Base-by-base conservation (phyloP, 1,140 invertebrate genomes). In the Tetramorium alpestre region DNA sequence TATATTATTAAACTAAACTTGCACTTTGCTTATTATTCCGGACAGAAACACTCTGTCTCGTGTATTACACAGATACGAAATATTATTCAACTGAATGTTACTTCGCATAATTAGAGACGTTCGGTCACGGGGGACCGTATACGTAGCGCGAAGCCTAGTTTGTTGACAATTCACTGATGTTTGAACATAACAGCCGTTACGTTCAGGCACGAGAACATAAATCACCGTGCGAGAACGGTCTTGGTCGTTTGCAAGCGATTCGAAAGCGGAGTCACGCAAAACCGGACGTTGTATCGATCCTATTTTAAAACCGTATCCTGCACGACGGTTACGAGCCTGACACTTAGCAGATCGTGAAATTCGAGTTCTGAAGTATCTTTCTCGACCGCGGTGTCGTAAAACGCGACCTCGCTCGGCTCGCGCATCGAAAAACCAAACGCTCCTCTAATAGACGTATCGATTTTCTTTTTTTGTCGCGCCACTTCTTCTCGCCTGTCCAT, bases 381-480 rank as follows among this genome's bases (percentile, higher is more conserved):
- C 60, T 65, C 47, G 25, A 11, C 54, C 58, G 56, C 54, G 70
- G 0, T 51, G 18, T 62, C 72, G 58, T 77, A 65, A 65, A 65
- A 8, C 33, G 47, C 44, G 16, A 54, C 41, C 41, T 69, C 65
- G 51, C 47, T 41, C 41, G 44, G 18, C 49, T 65, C 22, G 73
- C 16, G 60, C 82, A 67, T 65, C 60, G 62, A 78, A 64, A 77
- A 84, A 41, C 72, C 58, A 56, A 25, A 51, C 82, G 58, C 58
- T 51, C 81, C 67, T 54, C 67, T 73, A 49, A 84, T 62, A 84
- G 54, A 60, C 69, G 25, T 82, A 82, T 82, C 80, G 80, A 84
- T 84, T 75, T 84, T 84, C 80, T 84, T 84, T 84, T 82, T 60
- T 41, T 49, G 80, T 75, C 69, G 41, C 67, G 69, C 69, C 64